Conservation (phyloP, 2,888 invertebrate genomes). For the Clunio marinus region DNA sequence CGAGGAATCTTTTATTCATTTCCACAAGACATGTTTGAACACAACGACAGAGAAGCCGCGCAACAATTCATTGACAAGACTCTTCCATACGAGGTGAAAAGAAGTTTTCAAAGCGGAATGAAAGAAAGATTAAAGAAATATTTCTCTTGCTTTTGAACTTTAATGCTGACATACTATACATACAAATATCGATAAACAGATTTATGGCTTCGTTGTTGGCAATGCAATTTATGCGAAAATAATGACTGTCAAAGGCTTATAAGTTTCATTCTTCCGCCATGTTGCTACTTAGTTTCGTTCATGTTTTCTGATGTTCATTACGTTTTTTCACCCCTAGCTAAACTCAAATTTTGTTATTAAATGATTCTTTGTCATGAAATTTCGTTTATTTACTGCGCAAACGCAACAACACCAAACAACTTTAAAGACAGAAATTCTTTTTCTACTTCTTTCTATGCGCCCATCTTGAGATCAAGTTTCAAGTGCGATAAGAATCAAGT, state of each 20-base stretch:
- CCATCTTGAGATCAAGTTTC: no score
- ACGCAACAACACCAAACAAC: no score
- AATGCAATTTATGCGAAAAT: not conserved
- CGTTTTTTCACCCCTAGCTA: no score
- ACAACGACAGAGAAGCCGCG: constrained; percentile 8
- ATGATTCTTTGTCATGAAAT: no score
- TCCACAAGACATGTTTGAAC: not conserved
- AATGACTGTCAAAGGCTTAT: no score
- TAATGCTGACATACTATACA: not conserved
- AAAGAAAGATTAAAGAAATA: constrained; percentile 16
- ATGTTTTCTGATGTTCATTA: no score
- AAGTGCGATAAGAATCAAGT: no score
- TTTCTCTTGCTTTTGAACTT: not conserved
- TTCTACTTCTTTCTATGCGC: no score
- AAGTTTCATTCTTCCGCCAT: not conserved
- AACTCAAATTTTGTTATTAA: no score
- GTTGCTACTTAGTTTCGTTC: not conserved
- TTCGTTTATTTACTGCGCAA: no score
- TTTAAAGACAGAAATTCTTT: no score
- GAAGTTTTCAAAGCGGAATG: not conserved
- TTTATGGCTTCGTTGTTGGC: not conserved
- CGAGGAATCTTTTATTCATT: not conserved
- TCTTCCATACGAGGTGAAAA: not conserved
- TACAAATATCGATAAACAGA: not conserved
- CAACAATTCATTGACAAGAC: constrained; percentile 24